Conservation (phyloP, 53 echinoderm and acorn worm species). For the Holothuria leucospilota region DNA sequence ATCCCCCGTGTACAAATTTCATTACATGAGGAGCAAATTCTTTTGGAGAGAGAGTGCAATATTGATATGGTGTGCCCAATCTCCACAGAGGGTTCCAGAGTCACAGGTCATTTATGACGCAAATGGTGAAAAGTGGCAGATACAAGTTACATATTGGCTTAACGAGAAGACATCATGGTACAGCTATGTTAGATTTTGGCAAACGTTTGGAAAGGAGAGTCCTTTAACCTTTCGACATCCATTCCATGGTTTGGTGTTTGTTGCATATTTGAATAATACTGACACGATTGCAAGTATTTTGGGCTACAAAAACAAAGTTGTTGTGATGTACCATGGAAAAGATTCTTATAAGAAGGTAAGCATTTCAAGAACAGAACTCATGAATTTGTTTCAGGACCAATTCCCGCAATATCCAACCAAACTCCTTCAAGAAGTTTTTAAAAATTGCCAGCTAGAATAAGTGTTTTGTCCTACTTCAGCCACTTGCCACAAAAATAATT, state of each 20-base stretch:
- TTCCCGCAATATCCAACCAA: conserved; percentile 10
- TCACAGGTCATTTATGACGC: no score
- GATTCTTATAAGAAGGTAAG: conserved; percentile 1
- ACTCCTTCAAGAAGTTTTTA: conserved; percentile 10
- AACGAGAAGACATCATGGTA: conserved; percentile 19
- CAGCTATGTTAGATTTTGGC: background rate
- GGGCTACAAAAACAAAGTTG: background rate
- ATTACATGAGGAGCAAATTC: conserved; percentile 39
- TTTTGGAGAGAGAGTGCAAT: background rate
- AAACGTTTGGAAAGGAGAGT: background rate
- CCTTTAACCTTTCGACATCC: background rate
- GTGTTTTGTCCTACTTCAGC: no score
- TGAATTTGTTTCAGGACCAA: background rate
- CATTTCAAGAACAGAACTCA: background rate
- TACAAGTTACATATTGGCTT: background rate
- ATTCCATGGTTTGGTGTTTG: conserved; percentile 21
- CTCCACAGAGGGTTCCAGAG: background rate
- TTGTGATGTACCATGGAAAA: background rate
- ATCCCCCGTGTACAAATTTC: conserved; percentile 6
- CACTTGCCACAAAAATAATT: no score
- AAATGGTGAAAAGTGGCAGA: background rate
- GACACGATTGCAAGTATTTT: conserved; percentile 15
- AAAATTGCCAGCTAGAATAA: background rate
- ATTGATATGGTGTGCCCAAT: conserved; percentile 10
- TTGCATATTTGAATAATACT: background rate